Conservation (phyloP, 1,140 invertebrate species). For the Bombyx mori region DNA sequence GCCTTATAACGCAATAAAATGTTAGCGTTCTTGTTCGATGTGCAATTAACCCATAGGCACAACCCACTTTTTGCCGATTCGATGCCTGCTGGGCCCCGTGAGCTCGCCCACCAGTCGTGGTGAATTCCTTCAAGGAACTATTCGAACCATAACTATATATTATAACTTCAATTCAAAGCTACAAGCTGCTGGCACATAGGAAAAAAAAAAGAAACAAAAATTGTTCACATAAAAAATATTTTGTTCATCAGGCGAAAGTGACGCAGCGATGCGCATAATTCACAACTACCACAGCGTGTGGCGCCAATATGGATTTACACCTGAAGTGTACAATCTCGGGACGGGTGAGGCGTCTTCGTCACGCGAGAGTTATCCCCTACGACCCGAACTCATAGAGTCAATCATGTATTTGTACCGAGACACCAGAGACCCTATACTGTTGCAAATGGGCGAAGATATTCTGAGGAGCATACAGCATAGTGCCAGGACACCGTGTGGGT, state of each 20-base stretch:
- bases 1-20: too few relatives aligned
- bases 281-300: slow-evolving; percentile 97
- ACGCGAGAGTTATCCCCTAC: slow-evolving; percentile 93
- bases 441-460: slow-evolving; percentile 93
- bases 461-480: slow-evolving; percentile 91
- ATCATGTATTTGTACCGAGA: slow-evolving; percentile 97
- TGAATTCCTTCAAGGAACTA: too few relatives aligned
- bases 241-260: slow-evolving; percentile 82
- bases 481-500: slow-evolving; percentile 94
- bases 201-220: too few relatives aligned
- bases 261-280: slow-evolving; percentile 91
- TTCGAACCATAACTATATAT: too few relatives aligned
- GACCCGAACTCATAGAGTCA: slow-evolving; percentile 97
- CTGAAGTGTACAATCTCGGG: slow-evolving; percentile 97
- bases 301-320: slow-evolving; percentile 97
- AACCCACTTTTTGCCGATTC: too few relatives aligned
- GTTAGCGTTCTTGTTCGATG: too few relatives aligned
- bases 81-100: too few relatives aligned
- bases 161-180: too few relatives aligned
- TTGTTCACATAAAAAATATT: not conserved
- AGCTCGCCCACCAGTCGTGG: too few relatives aligned
- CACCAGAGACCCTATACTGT: slow-evolving; percentile 91
- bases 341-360: slow-evolving; percentile 86
- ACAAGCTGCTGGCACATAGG: too few relatives aligned
- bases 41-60: too few relatives aligned